Conservation (phyloP, 2,113 vertebrate species). For the Mastomys natalensis region DNA sequence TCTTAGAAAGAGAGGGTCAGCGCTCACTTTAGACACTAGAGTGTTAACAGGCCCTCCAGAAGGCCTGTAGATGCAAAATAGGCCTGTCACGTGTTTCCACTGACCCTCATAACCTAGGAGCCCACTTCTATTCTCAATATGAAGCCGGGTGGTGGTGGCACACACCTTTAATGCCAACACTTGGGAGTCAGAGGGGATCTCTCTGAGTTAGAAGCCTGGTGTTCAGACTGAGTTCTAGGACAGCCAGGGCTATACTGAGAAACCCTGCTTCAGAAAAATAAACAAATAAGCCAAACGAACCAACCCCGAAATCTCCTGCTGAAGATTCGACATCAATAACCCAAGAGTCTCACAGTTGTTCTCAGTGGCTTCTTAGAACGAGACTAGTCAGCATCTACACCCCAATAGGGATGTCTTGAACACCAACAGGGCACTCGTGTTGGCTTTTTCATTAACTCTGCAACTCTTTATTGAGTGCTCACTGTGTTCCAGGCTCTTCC, state of each 20-base stretch:
- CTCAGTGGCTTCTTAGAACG: neutral
- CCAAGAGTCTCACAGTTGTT: neutral
- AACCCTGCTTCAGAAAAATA: neutral
- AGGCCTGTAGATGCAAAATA: neutral
- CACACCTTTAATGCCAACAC: neutral
- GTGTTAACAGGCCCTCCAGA: neutral
- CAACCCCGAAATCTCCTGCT: neutral
- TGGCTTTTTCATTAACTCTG: neutral
- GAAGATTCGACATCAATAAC: neutral
- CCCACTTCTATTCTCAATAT: neutral
- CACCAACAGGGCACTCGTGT: neutral
- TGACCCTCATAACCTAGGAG: neutral
- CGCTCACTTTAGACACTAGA: neutral
- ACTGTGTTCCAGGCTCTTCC: neutral
- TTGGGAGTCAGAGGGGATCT: neutral
- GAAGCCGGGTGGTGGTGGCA: neutral
- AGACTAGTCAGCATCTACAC: neutral
- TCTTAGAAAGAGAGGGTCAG: conserved; percentile 4
- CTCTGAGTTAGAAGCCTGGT: neutral
- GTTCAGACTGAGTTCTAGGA: neutral
- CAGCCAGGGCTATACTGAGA: neutral
- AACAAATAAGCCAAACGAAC: neutral
- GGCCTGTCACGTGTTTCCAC: neutral
- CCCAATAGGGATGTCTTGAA: neutral
- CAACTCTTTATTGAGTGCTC: neutral